These are phyloP conservation scores for Boulengeromyrus knoepffleri DNA, from an alignment of 2,113 vertebrate genomes.

Conservation along the genomic window DNA sequence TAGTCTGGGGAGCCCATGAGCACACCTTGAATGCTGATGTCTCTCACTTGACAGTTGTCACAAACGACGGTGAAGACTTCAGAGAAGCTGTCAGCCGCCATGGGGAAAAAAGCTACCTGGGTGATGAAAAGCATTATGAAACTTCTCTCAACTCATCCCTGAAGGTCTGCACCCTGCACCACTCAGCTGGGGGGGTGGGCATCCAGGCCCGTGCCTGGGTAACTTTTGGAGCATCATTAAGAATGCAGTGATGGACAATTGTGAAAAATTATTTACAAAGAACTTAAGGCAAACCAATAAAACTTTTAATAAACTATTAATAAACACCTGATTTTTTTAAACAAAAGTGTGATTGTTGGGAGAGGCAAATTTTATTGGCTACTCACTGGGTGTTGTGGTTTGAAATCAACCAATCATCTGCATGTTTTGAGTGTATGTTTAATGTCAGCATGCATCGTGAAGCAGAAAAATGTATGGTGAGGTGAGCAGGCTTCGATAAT, in stretches of 20 bases:
- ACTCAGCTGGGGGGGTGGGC: not conserved
- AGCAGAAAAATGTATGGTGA: not conserved
- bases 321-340: not conserved
- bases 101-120: constrained; percentile 82
- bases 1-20: not conserved
- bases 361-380: not conserved
- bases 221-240: not conserved
- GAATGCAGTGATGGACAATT: not conserved
- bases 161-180: not conserved
- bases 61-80: constrained; percentile 69
- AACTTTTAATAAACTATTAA: not conserved
- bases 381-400: not conserved
- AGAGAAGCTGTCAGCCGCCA: constrained; percentile 45
- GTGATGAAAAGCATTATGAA: constrained; percentile 19
- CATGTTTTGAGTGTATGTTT: not conserved
- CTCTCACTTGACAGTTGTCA: constrained; percentile 77
- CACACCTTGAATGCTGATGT: constrained; percentile 74
- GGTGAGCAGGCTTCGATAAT: not conserved
- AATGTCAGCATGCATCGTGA: not conserved
- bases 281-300: not conserved
- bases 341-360: not conserved
- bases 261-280: not conserved
- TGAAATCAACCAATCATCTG: not conserved
- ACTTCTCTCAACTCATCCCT: not conserved
- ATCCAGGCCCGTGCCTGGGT: not conserved